Base-by-base conservation (phyloP, 2,797 vertebrate genomes). In the Lophotriccus pileatus region DNA sequence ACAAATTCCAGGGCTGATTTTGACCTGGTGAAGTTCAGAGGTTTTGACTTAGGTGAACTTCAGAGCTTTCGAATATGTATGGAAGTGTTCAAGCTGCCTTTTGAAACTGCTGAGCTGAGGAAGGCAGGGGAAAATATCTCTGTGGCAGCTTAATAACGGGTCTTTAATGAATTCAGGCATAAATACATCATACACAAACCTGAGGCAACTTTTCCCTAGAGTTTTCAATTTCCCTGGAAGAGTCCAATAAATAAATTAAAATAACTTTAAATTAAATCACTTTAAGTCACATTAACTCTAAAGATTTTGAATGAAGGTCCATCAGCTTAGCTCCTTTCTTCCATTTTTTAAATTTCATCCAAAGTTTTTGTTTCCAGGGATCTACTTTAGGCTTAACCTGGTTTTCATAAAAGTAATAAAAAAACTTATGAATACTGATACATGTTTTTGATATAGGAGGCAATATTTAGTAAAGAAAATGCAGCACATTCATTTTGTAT, bases 331-430 rank as follows among this genome's bases (percentile, higher is more conserved):
- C 98, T 9, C 97, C 78, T 92, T 84, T 97, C 88, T 94, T 97
- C 50, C 72, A 79, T 12, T 98, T 97, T 87, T 98, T 98, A 34
- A 98, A 94, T 95, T 98, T 98, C 34, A 95, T 95, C 72, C 98
- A 17, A 83, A 98, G 85, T 41, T 98, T 98, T 96, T 98, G 98
- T 79, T 98, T 97, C 97, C 98, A 98, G 9, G 96, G 98, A 95
- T 98, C 98, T 82, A n/a, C 91, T 95, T 96, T 97, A 84, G 98
- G 97, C 86, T 98, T 99, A 89, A 98, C 97, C 97, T 98, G 69
- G 9, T 53, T 90, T 77, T 90, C 24, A 88, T 66, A 86, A 74
- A 74, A 92, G 16, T 53, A 93, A 83, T 10, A 14, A 53, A 9
- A 83, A 72, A 82, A 69, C 25, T 60, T 78, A 58, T 0, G 1